A percentile compares a stretch with the other conserved stretches of the same genome.
Evolutionary conservation across 2,888 invertebrate species (phyloP).

Genomic region (Cataglyphis livida): DNA sequence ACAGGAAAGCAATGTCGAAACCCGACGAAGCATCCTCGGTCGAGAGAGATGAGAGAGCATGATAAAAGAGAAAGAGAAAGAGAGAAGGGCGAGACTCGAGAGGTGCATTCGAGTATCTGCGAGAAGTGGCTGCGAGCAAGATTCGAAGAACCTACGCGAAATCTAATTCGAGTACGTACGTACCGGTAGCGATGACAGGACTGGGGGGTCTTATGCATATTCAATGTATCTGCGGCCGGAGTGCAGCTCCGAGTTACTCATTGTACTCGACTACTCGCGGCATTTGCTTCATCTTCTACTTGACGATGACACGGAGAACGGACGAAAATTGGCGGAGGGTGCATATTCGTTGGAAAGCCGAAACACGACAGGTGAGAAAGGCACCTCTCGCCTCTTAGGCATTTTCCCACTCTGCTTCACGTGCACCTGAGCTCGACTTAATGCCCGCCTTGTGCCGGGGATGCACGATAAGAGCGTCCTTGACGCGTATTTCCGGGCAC

Average conservation of each 20-base stretch:
- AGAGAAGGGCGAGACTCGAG: conserved; percentile 59
- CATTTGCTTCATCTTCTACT: conserved; percentile 64
- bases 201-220: conserved; percentile 80
- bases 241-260: conserved; percentile 75
- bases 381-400: conserved; percentile 58
- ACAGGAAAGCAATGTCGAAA: conserved; percentile 51
- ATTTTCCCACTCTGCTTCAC: conserved; percentile 45
- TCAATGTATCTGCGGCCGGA: conserved; percentile 81
- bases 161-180: conserved; percentile 82
- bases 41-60: conserved; percentile 9
- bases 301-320: conserved; percentile 47
- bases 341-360: conserved; percentile 64
- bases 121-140: conserved; percentile 75
- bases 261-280: conserved; percentile 75
- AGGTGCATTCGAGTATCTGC: conserved; percentile 69
- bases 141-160: conserved; percentile 78
- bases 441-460: conserved; percentile 63
- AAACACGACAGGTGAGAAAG: conserved; percentile 77
- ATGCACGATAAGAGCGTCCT: conserved; percentile 65
- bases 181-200: conserved; percentile 69
- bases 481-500: conserved; percentile 59
- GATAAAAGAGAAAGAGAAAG: neutral
- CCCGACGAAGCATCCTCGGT: conserved; percentile 55
- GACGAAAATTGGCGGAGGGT: conserved; percentile 72
- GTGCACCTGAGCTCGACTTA: conserved; percentile 69